Evolutionary conservation across 2,888 invertebrate genomes (phyloP).

Genomic region (Sceliomorpha sp.): DNA sequence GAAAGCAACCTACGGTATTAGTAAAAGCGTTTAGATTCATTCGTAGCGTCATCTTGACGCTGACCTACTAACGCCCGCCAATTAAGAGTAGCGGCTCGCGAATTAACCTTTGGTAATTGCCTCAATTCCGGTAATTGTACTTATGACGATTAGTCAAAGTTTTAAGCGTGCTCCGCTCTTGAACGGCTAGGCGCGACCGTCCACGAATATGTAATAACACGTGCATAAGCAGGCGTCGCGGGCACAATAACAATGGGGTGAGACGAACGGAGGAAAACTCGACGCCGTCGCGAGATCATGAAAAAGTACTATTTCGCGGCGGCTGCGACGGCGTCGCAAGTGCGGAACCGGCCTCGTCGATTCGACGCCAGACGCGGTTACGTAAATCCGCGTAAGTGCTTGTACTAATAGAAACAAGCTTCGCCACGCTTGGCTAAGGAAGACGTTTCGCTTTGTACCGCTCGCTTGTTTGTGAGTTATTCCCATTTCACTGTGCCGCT

Average conservation of each 20-base stretch:
- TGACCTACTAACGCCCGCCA: conserved; percentile 73
- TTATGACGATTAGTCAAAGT: conserved; percentile 72
- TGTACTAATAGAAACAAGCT: conserved; percentile 63
- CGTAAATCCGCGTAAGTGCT: conserved; percentile 60
- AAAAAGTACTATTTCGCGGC: no score
- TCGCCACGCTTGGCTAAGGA: conserved; percentile 28
- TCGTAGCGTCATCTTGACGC: conserved; percentile 60
- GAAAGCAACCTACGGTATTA: conserved; percentile 17
- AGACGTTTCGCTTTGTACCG: conserved; percentile 43
- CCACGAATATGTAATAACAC: conserved; percentile 16
- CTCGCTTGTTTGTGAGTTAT: conserved; percentile 48
- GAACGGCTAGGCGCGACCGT: conserved; percentile 31
- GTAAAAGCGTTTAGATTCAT: conserved; percentile 62
- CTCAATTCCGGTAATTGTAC: conserved; percentile 73
- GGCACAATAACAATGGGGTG: conserved; percentile 19
- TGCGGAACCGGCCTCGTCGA: no score
- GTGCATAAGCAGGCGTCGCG: conserved; percentile 19
- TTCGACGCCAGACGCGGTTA: conserved; percentile 57
- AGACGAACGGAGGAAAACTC: conserved; percentile 22
- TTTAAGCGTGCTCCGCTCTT: conserved; percentile 62
- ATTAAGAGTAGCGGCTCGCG: conserved; percentile 70
- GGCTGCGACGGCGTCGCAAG: no score
- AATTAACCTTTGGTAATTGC: conserved; percentile 76
- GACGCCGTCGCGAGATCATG: no score
- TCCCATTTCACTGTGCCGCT: conserved; percentile 26